Evolutionary conservation across 2,797 vertebrate genomes (phyloP).

Genomic region (Tapirus indicus): DNA sequence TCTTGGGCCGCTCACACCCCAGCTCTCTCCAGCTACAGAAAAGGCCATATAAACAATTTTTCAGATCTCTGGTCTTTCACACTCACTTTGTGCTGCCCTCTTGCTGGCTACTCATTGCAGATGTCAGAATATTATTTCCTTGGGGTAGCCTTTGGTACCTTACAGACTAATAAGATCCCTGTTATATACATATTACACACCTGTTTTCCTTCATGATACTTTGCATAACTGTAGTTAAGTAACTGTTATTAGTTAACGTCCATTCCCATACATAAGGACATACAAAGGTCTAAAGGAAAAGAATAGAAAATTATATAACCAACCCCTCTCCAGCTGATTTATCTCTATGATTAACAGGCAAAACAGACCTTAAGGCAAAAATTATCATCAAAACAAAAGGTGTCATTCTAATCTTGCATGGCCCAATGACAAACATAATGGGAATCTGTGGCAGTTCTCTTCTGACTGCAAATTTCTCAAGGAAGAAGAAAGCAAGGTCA

Average conservation of each 20-base stretch:
- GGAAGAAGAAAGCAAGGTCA: neutral
- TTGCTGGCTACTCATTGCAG: neutral
- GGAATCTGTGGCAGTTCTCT: neutral
- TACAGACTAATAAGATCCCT: neutral
- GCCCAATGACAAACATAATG: neutral
- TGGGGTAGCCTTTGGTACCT: neutral
- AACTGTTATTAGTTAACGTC: neutral
- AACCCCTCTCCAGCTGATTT: neutral
- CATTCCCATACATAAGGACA: neutral
- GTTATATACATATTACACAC: neutral
- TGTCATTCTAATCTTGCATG: neutral
- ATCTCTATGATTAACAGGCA: neutral
- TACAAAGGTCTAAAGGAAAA: neutral
- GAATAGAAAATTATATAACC: neutral
- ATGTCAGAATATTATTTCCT: neutral
- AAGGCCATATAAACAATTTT: neutral
- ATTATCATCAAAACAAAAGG: neutral
- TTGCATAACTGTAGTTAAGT: neutral
- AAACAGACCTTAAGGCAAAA: constrained; percentile 24
- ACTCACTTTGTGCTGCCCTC: neutral
- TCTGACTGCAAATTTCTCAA: neutral
- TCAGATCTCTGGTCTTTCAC: neutral
- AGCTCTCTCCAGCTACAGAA: neutral
- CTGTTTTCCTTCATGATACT: neutral
- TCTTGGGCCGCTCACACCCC: neutral